phyloP scores from a whole-genome alignment of 2,113 vertebrate species.

The Odontesthes bonariensis region DNA sequence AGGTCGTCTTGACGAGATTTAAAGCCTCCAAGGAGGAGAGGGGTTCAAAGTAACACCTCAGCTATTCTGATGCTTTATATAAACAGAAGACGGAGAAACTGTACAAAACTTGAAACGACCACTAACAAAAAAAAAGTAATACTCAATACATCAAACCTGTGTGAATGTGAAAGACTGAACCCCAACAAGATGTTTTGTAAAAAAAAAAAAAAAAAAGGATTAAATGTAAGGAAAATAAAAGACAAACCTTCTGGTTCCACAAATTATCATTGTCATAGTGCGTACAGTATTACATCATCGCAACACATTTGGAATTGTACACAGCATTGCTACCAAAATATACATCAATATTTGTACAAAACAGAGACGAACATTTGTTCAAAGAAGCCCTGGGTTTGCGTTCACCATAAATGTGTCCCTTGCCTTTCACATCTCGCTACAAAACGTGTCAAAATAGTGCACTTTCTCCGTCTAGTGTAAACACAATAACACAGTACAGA shows the following conservation, averaged over 20 bases:
- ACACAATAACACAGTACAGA: conserved; percentile 67
- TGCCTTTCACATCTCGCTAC: conserved; percentile 37
- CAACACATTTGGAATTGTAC: conserved; percentile 26
- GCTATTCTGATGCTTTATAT: conserved; percentile 22
- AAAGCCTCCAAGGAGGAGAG: conserved; percentile 1
- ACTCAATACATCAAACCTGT: conserved; percentile 4
- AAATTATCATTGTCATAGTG: conserved; percentile 36
- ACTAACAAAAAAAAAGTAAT: conserved; percentile 24
- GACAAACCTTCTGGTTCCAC: conserved; percentile 8
- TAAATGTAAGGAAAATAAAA: background rate
- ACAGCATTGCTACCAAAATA: conserved; percentile 71
- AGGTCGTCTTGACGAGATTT: conserved; percentile 22
- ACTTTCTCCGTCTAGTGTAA: conserved; percentile 69
- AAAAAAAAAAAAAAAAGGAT: background rate
- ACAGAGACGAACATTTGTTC: conserved; percentile 54
- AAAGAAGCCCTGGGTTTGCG: conserved; percentile 69
- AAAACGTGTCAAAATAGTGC: conserved; percentile 68
- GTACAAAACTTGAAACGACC: conserved; percentile 43
- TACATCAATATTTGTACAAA: conserved; percentile 70
- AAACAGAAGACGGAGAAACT: conserved; percentile 27
- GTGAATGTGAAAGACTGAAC: conserved; percentile 30
- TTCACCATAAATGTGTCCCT: conserved; percentile 37
- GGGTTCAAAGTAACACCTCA: conserved; percentile 9
- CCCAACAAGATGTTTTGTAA: background rate
- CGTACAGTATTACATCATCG: conserved; percentile 32